Evolutionary conservation across 2,888 invertebrate species (phyloP), one percentile per base, ranked within the genome.

Genomic region (Acronicta psi): DNA sequence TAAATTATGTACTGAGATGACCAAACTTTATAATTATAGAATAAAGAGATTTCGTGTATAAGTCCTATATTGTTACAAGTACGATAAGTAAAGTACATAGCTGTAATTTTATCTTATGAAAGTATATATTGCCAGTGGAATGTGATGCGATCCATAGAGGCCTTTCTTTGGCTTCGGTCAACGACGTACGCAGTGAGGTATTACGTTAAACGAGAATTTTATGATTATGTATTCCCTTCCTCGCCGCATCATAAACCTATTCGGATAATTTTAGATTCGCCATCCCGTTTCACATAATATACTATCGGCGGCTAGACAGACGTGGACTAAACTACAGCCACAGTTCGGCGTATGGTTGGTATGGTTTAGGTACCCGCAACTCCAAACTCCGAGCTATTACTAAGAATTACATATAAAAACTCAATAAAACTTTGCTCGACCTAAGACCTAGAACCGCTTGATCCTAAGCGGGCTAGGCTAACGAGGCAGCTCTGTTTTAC

Each of bases 201-300:
- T 68, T 78, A 70, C 74, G 68, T 68, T 64, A 69, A 72, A 69
- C 65, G 41, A 50, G 56, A 61, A 55, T 67, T 80, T 81, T 79
- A 81, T 72, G 77, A 76, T 49, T 54, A 41, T n/a, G n/a, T n/a
- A n/a, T 54, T 57, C 65, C 60, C 59, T 69, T 60, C 54, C 61
- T 57, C 47, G 29, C 51, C 45, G 51, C 59, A 37, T 17, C 52
- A 37, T 64, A 65, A 70, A 69, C 42, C 63, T 59, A 41, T 23
- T 14, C n/a, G 51, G 54, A 65, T 72, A 67, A 73, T 69, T 74
- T 68, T 60, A 59, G 74, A 71, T 46, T 52, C 40, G 49, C 56
- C 70, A 74, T 77, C 71, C 71, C 69, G 71, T 66, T 69, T 53
- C 20, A 45, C 34, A 34, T 65, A 1, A 25, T n/a, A n/a, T n/a